phyloP scores from a whole-genome alignment of 2,888 invertebrate species.

The Phortica okadai region DNA sequence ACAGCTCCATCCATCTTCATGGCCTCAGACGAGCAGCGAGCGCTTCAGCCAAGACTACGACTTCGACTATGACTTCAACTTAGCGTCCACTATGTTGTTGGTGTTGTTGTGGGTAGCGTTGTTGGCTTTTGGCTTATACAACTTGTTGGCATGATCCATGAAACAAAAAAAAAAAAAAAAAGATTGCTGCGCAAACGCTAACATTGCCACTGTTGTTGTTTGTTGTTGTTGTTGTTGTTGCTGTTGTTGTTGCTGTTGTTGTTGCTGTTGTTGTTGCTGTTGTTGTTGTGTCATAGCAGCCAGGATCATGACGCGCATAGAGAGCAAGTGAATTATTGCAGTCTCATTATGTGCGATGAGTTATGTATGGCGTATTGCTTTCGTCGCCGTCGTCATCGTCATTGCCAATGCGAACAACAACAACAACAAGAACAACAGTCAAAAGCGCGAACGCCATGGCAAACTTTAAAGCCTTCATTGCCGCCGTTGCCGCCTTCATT shows the following conservation, averaged over 20 bases:
- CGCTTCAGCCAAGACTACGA: background rate
- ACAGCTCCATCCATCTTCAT: constrained; percentile 46
- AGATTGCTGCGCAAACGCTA: no score
- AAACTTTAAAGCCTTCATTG: constrained; percentile 22
- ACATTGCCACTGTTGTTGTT: constrained; percentile 20
- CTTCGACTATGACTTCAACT: background rate
- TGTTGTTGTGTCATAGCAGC: constrained; percentile 49
- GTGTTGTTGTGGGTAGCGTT: constrained; percentile 29
- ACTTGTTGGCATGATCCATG: background rate
- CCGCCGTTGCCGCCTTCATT: constrained; percentile 26
- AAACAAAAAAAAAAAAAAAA: no score
- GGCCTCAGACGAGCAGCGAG: constrained; percentile 23
- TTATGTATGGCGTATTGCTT: constrained; percentile 74
- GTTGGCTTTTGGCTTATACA: constrained; percentile 20
- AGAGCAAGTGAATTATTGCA: constrained; percentile 74
- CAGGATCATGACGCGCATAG: constrained; percentile 53
- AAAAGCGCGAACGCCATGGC: constrained; percentile 53
- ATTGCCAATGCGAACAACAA: constrained; percentile 44
- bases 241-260: constrained; percentile 45
- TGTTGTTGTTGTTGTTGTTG: constrained; percentile 47
- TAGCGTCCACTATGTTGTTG: background rate
- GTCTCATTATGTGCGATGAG: constrained; percentile 76
- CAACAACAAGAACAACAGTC: constrained; percentile 45
- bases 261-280: constrained; percentile 40
- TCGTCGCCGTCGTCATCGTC: constrained; percentile 59